Conservation (phyloP, 2,113 vertebrate genomes). For the Myotis davidii region DNA sequence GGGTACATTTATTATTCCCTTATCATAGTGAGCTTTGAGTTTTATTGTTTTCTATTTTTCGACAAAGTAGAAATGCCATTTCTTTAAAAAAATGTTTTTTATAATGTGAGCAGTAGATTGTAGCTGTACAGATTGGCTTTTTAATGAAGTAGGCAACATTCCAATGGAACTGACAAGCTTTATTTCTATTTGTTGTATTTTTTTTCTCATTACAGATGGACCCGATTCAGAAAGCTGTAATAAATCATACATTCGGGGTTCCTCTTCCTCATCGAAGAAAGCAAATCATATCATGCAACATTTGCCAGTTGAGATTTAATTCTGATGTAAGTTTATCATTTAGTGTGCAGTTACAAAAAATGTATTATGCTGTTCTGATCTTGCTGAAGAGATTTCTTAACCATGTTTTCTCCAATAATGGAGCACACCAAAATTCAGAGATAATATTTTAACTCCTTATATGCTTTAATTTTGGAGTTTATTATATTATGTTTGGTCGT, state of each 20-base stretch:
- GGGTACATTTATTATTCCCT: constrained; percentile 62
- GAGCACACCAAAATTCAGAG: constrained; percentile 27
- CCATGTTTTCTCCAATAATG: constrained; percentile 22
- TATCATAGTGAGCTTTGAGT: constrained; percentile 22
- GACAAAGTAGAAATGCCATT: constrained; percentile 45
- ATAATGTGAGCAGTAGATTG: constrained; percentile 32
- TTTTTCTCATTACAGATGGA: constrained; percentile 93
- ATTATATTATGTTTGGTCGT: background rate
- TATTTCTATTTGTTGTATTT: constrained; percentile 85
- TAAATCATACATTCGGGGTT: constrained; percentile 96
- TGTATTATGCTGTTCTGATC: constrained; percentile 65
- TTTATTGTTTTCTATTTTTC: constrained; percentile 51
- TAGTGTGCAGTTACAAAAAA: constrained; percentile 78
- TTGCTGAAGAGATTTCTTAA: constrained; percentile 44
- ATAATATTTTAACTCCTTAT: constrained; percentile 41
- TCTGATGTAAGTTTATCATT: constrained; percentile 94
- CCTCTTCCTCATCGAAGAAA: constrained; percentile 93
- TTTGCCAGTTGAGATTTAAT: constrained; percentile 99
- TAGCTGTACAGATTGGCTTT: constrained; percentile 47
- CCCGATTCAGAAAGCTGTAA: constrained; percentile 97
- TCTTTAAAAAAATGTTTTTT: constrained; percentile 72
- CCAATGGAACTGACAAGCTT: constrained; percentile 82
- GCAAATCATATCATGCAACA: constrained; percentile 94
- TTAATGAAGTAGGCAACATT: constrained; percentile 65
- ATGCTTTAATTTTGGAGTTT: background rate